A percentile compares a stretch with the other conserved stretches of the same genome.
These are phyloP conservation scores for Scaptomyza hsui DNA, from an alignment of 1,140 invertebrate genomes.

Conservation along the genomic window DNA sequence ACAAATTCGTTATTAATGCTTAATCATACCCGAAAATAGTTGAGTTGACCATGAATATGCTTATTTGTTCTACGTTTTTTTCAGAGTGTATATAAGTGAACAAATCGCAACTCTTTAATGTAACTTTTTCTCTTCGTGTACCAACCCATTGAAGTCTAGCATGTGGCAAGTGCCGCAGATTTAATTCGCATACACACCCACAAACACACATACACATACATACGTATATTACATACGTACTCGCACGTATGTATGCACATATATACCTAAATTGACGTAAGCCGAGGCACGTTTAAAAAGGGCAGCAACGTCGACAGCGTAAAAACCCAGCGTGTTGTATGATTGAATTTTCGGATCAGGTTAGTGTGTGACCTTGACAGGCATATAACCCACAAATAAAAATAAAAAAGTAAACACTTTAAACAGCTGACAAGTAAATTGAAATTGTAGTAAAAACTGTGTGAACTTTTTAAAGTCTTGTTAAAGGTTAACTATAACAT, in stretches of 20 bases:
- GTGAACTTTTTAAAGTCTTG: background rate
- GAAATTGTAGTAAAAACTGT: background rate
- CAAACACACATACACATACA: background rate
- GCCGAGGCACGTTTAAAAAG: conserved; percentile 13
- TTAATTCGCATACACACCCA: conserved; percentile 8
- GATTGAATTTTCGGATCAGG: conserved; percentile 4
- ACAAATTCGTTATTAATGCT: no score
- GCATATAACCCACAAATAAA: conserved; percentile 1
- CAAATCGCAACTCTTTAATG: no score
- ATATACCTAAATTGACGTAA: background rate
- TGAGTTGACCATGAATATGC: no score
- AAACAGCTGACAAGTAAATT: background rate
- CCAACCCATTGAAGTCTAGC: conserved; percentile 18
- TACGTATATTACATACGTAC: background rate
- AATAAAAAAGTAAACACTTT: background rate
- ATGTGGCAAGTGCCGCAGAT: conserved; percentile 32
- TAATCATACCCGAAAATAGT: no score
- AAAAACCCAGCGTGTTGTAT: conserved; percentile 1
- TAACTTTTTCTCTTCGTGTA: background rate
- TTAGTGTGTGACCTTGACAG: conserved; percentile 34
- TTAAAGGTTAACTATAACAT: background rate
- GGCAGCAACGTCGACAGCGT: background rate
- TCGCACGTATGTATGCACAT: background rate
- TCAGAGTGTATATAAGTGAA: no score
- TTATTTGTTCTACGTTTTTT: no score